Evolutionary conservation across 2,888 invertebrate genomes (phyloP), one percentile per base, ranked within the genome.

Genomic region (Arrhopalites spinosus): DNA sequence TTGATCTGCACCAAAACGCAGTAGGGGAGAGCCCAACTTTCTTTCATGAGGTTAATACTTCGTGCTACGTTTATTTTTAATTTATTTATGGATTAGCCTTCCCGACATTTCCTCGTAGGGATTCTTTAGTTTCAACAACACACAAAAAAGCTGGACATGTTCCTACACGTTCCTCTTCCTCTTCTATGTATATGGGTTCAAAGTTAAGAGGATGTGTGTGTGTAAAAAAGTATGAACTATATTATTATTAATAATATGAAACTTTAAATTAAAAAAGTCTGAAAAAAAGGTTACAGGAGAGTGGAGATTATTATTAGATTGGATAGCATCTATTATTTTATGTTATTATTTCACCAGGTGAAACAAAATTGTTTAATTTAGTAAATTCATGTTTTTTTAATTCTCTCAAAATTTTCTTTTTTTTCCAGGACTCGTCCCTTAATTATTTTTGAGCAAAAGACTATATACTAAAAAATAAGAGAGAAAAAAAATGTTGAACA

Each of bases 401-500:
- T n/a, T n/a, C n/a, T n/a, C n/a, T n/a, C n/a, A n/a, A n/a, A n/a
- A n/a, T 36, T 36, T 36, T 36, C 36, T 11, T 36, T 36, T 36
- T 36, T 36, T 36, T 36, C 11, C 36, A 71, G 71, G 59, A 30
- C 25, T 20, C 8, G 23, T 59, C 23, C 43, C 20, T n/a, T n/a
- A n/a, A n/a, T n/a, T n/a, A 23, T 59, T 20, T n/a, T 59, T 59
- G 43, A 70, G 53, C 15, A 56, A 68, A 68, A 50, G 59, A 59
- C 59, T 23, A 13, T 50, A 50, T 11, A 36, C 36, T 3, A 61
- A 25, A 23, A 61, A 30, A 27, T 25, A 29, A 43, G 64, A 68
- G 20, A 27, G 23, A 15, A 59, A 29, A 43, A 77, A 20, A 43
- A 83, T 82, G 81, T 79, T 83, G 77, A 82, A 83, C 76, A 83